Conservation (phyloP, 2,113 vertebrate species). For the Indicator indicator region DNA sequence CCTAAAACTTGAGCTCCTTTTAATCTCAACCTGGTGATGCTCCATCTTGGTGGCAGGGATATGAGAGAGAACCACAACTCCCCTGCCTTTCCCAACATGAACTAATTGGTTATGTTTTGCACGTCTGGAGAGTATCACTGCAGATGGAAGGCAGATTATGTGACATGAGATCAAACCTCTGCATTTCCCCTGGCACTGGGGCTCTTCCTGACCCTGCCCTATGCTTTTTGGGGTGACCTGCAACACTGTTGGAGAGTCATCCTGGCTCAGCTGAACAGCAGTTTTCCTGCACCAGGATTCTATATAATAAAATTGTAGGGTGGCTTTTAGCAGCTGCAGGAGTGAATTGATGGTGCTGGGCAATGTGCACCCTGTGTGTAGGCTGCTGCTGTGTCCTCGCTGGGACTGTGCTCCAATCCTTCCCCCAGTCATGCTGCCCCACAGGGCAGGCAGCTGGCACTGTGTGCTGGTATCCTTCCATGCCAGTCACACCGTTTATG, state of each 20-base stretch:
- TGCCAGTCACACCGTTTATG: accelerated
- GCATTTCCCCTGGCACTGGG: accelerated
- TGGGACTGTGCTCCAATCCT: background rate
- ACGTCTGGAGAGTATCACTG: accelerated
- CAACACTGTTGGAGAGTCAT: too few relatives aligned
- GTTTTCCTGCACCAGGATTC: background rate
- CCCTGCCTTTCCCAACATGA: too few relatives aligned
- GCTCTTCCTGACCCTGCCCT: background rate
- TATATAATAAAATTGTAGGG: accelerated
- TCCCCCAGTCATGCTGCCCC: accelerated
- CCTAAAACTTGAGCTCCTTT: background rate
- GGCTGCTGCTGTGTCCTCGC: background rate
- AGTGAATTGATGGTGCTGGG: background rate
- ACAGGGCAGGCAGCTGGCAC: background rate
- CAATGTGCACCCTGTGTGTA: accelerated
- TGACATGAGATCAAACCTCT: accelerated
- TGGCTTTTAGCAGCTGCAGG: background rate
- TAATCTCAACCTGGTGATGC: background rate
- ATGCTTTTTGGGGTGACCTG: background rate
- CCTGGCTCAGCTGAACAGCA: background rate
- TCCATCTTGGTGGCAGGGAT: accelerated
- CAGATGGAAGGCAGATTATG: background rate
- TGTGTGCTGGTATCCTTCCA: background rate
- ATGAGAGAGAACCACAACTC: too few relatives aligned
- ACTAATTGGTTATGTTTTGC: background rate